These are phyloP conservation scores for Pseudococcus longispinus DNA, from an alignment of 2,888 invertebrate species.

Conservation along the genomic window DNA sequence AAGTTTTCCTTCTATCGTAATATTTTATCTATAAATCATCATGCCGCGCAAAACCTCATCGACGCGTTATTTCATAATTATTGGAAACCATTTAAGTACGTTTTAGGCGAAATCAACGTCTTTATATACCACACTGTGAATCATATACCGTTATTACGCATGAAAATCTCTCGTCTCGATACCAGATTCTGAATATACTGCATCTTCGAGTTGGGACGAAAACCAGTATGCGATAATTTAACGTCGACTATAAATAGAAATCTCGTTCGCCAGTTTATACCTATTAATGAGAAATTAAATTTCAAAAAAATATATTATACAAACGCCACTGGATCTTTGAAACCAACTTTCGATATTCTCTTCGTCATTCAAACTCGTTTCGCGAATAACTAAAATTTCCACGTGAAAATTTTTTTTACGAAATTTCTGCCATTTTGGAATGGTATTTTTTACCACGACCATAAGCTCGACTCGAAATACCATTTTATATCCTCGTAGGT, in stretches of 20 bases:
- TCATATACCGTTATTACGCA: constrained; percentile 3
- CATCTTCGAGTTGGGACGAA: not conserved
- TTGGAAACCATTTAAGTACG: constrained; percentile 11
- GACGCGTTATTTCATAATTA: not conserved
- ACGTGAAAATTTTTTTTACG: not conserved
- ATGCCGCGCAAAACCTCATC: not conserved
- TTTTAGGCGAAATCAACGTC: constrained; percentile 6
- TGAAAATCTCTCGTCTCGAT: constrained; percentile 13
- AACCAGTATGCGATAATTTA: constrained; percentile 8
- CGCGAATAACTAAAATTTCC: not conserved
- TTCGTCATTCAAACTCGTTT: not conserved
- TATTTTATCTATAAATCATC: not conserved
- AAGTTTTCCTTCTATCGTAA: not conserved
- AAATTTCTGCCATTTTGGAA: not conserved
- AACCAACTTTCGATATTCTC: not conserved
- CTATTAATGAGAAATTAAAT: not conserved
- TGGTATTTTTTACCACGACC: too few species aligned
- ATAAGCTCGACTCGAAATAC: too few species aligned
- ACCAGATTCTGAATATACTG: not conserved
- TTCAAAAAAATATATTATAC: not conserved
- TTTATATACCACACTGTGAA: not conserved
- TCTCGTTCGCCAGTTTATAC: not conserved
- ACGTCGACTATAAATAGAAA: constrained; percentile 25
- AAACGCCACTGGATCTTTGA: too few species aligned
- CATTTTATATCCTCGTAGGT: too few species aligned